Base-by-base conservation (phyloP, 1,140 invertebrate genomes). In the Apis cerana region DNA sequence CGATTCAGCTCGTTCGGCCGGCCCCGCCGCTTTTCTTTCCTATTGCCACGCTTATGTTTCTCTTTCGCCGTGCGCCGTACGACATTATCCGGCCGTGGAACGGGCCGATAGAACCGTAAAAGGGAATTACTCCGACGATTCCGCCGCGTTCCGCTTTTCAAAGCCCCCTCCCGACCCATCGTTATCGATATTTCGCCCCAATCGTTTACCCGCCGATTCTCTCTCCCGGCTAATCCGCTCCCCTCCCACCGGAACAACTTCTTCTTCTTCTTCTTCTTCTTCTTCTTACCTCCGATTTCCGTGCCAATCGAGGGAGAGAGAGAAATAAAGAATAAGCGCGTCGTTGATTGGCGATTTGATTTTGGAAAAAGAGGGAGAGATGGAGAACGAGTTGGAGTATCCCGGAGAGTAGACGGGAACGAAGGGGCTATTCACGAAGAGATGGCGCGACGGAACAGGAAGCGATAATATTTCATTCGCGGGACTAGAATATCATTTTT, bases 391-490 rank as follows among this genome's bases (percentile, higher is more conserved):
- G 21, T 54, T 61, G 33, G 81, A 80, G 82, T 58, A 76, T 67
- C 62, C 75, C 33, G 33, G 27, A 33, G 27, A 43, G 74, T 61
- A 48, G 67, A 56, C 54, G 33, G 65, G 12, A 70, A 48, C 62
- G 75, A 56, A 78, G 58, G 43, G 43, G 58, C 68, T 65, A 78
- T 78, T 82, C 75, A 70, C 75, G 67, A 58, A 17, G 58, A 75
- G 81, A 77, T 85, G 61, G 83, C 70, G 59, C 54, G 62, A 86
- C 59, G 43, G 68, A 79, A 59, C 65, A 80, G 80, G 58, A 88
- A 91, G 88, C 88, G 89, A 91, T 91, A 91, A 93, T 93, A 93
- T 93, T 93, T 93, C 90, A 93, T 91, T 93, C 88, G 86, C 90
- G 89, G 85, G 80, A 84, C 90, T 76, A 82, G 77, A 80, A 81